Evolutionary conservation across 2,888 invertebrate species (phyloP).

Genomic region (Lepas anatifera): DNA sequence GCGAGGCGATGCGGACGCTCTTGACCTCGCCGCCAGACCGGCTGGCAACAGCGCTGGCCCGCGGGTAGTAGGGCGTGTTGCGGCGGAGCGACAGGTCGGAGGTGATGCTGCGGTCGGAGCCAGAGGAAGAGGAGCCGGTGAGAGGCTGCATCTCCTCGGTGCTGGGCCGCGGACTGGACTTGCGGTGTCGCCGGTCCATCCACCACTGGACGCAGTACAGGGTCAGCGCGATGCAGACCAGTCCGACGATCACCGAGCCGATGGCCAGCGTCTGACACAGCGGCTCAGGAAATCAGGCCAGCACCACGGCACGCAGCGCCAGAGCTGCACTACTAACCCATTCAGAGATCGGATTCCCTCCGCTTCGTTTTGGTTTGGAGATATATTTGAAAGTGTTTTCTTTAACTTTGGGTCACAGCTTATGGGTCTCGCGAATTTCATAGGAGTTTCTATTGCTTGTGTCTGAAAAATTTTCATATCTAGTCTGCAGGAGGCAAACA

Average conservation of each 20-base stretch:
- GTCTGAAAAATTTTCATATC: no score
- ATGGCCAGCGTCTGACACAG: not conserved
- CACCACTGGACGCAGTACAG: slow-evolving; percentile 3
- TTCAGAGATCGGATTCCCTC: no score
- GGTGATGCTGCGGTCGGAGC: not conserved
- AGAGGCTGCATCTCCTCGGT: not conserved
- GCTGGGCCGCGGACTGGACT: not conserved
- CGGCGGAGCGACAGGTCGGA: not conserved
- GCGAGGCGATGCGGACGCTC: not conserved
- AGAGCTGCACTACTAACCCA: no score
- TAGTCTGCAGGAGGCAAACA: no score
- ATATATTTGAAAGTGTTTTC: no score
- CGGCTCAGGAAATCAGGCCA: no score
- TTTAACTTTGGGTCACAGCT: no score
- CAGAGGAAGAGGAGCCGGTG: not conserved
- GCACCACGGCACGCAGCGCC: no score
- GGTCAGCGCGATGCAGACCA: not conserved
- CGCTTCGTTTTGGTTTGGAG: no score
- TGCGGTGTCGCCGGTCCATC: not conserved
- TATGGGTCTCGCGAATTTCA: no score
- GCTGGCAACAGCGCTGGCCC: not conserved
- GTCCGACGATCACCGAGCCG: not conserved
- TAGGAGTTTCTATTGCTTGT: no score
- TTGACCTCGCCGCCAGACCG: not conserved
- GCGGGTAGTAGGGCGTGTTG: not conserved